Base-by-base conservation (phyloP, 1,140 invertebrate species). In the Magallana gigas region DNA sequence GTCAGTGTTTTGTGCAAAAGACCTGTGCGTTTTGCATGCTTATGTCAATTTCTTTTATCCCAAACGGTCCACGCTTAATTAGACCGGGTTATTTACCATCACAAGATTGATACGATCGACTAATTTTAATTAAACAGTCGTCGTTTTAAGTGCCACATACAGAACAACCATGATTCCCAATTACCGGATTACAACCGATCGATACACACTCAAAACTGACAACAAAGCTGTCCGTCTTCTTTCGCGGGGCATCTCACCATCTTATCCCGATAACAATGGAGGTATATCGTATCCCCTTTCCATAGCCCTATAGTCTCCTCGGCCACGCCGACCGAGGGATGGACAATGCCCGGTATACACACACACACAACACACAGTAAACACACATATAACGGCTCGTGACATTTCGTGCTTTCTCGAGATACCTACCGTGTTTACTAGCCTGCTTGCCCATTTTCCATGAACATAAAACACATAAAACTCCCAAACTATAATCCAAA, bases 381-480 rank as follows among this genome's bases (percentile, higher is more conserved):
- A 9, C 76, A 29, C 12, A 12, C 62, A 14, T 2, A 14, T 8
- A 64, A 58, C 16, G 4, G 68, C 68, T 29, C 68, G 68, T 76
- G 68, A 76, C 68, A 76, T 76, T 76, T 76, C 68, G 18, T 12
- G 68, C 23, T 18, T 29, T 18, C 36, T 36, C 56, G 16, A 58
- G 14, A 57, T 59, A 84, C 87, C 68, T 88, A 88, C 87, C 87
- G 84, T 88, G 87, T 85, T 88, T 88, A 84, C 87, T 88, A 64
- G 87, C 87, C 29, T 88, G 87, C 64, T 88, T 88, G 62, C 87
- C 87, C 87, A 88, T 88, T n/a, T 23, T 57, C 81, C 14, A 57
- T 76, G 29, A 14, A 29, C n/a, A 83, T 18, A 83, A 85, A 85
- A 88, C 57, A 83, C 48, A 83, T 83, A 83, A 23, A 56, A 83